Evolutionary conservation across 1,140 invertebrate species (phyloP).

Genomic region (Aphis craccivora): DNA sequence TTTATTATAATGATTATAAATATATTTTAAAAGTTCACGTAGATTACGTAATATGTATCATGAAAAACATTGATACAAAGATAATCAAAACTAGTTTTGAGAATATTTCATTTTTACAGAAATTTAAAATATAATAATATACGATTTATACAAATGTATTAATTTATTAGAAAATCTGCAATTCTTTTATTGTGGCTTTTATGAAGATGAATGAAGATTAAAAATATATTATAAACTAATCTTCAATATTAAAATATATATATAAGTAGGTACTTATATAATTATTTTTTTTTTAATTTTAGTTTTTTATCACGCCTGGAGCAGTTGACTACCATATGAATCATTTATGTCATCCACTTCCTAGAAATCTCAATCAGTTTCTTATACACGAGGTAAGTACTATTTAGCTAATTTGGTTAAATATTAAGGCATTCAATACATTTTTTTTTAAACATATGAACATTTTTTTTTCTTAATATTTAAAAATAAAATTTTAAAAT

Average conservation of each 20-base stretch:
- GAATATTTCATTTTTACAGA: neutral
- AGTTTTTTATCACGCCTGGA: conserved; percentile 44
- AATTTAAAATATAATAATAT: neutral
- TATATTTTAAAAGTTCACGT: neutral
- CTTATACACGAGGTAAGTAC: conserved; percentile 37
- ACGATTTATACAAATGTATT: neutral
- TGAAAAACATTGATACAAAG: too few relatives aligned
- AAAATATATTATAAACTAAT: neutral
- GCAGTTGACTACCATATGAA: neutral
- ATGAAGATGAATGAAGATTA: neutral
- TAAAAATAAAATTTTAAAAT: too few relatives aligned
- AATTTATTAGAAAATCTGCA: neutral
- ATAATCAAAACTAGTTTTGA: neutral
- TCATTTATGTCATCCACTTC: conserved; percentile 43
- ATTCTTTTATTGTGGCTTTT: neutral
- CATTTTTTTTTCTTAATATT: too few relatives aligned
- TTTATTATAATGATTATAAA: neutral
- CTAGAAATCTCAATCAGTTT: conserved; percentile 31
- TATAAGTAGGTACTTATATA: neutral
- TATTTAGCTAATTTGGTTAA: neutral
- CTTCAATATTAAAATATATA: neutral
- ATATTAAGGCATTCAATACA: neutral
- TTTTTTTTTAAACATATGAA: neutral
- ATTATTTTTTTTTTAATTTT: neutral
- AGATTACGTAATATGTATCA: neutral